phyloP scores from a whole-genome alignment of 1,140 invertebrate species.

The Hermetia illucens region DNA sequence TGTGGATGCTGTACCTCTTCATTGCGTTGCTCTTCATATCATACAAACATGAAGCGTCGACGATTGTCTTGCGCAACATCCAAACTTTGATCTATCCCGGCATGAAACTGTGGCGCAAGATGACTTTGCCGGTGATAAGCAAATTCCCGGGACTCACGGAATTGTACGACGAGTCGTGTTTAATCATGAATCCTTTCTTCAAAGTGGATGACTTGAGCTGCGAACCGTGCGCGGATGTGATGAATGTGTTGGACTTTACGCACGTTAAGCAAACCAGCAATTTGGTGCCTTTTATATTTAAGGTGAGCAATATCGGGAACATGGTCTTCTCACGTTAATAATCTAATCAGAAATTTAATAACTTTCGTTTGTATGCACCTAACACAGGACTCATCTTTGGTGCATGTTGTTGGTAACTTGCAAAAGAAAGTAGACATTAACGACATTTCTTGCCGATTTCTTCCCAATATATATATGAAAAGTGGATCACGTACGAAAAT shows the following conservation, averaged over 20 bases:
- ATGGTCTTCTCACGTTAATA: neutral
- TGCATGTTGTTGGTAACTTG: too few species aligned
- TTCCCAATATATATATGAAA: too few species aligned
- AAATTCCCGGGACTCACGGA: conserved; percentile 34
- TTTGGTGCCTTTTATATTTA: conserved; percentile 19
- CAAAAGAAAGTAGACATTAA: too few species aligned
- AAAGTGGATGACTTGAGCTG: conserved; percentile 49
- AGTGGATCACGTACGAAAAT: too few species aligned
- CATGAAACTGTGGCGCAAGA: conserved; percentile 32
- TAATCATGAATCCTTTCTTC: conserved; percentile 57
- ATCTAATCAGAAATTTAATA: neutral
- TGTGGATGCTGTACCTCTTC: conserved; percentile 23
- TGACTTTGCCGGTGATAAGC: conserved; percentile 35
- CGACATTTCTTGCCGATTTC: too few species aligned
- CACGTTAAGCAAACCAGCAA: conserved; percentile 10
- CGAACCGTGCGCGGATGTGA: conserved; percentile 47
- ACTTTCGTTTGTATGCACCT: too few species aligned
- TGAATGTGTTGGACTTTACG: conserved; percentile 31
- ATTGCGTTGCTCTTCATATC: conserved; percentile 18
- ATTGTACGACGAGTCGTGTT: conserved; percentile 57
- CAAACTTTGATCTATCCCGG: conserved; percentile 37
- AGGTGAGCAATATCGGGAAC: conserved; percentile 4
- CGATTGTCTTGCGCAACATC: conserved; percentile 31
- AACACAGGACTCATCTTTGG: too few species aligned
- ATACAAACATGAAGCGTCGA: conserved; percentile 12